Evolutionary conservation across 2,113 vertebrate species (phyloP).

Genomic region (Entomyzon cyanotis): DNA sequence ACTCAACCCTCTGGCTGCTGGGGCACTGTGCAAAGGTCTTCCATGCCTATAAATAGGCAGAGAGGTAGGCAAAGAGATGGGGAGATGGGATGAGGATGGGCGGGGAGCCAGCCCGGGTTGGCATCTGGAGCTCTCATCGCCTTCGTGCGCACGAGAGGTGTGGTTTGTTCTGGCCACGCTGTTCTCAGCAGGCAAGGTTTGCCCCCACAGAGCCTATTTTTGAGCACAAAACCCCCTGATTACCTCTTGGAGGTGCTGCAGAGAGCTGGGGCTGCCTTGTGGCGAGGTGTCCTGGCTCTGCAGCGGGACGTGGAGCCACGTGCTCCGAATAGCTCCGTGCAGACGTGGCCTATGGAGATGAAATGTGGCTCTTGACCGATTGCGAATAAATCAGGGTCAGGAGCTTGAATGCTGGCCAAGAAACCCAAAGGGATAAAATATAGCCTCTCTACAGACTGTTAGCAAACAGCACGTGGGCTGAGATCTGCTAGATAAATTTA

Average conservation of each 20-base stretch:
- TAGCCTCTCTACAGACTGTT: slow-evolving; percentile 53
- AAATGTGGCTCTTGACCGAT: slow-evolving; percentile 60
- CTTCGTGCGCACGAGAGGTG: not conserved
- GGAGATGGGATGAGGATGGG: slow-evolving; percentile 1
- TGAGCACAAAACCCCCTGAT: not conserved
- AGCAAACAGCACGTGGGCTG: slow-evolving; percentile 67
- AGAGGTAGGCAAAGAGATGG: slow-evolving; percentile 38
- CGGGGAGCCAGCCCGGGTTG: not conserved
- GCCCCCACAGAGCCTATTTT: slow-evolving; percentile 41
- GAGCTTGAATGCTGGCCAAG: slow-evolving; percentile 58
- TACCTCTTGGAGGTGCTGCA: not conserved
- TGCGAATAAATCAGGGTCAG: slow-evolving; percentile 64
- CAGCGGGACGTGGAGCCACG: not conserved
- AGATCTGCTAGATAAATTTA: slow-evolving; percentile 68
- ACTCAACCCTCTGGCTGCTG: not conserved
- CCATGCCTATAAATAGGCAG: slow-evolving; percentile 44
- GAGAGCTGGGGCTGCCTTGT: not conserved
- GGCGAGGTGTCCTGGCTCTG: not conserved
- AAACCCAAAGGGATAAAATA: slow-evolving; percentile 70
- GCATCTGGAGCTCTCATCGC: not conserved
- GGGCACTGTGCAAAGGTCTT: slow-evolving; percentile 14
- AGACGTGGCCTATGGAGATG: slow-evolving; percentile 16
- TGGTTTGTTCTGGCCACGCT: not conserved
- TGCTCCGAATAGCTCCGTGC: not conserved
- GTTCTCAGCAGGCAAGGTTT: not conserved